Evolutionary conservation across 2,888 invertebrate genomes (phyloP), one percentile per base, ranked within the genome.

Genomic region (Bhutanitis thaidina): DNA sequence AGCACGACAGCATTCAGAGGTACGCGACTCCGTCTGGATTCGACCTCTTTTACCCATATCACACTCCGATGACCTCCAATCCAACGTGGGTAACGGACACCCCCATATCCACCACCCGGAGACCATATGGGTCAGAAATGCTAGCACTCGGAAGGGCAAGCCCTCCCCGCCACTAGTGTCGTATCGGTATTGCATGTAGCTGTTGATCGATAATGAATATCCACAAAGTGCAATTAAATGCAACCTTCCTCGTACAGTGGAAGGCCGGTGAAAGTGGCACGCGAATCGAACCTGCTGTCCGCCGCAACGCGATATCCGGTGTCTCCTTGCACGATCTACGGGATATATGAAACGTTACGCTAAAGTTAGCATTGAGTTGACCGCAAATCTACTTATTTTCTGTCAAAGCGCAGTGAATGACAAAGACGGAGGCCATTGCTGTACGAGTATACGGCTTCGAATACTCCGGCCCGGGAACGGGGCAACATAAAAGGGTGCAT

Each of bases 261-360:
- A 9, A 7, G 43, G 39, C 37, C 36, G 57, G 71, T 65, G 73
- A 74, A 74, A 74, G 74, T 66, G 46, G 65, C 60, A 61, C 59
- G 56, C 55, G 56, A 49, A 53, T 53, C 55, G 58, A 63, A 64
- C 62, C 62, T 57, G 59, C 60, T 61, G 63, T 59, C 61, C 56
- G 49, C 34, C 41, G 62, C 40, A 64, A 69, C 58, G 43, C 55
- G 67, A 71, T 64, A 70, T 59, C 61, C 55, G 58, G 60, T 58
- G 54, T 63, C 56, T 51, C 38, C 53, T 60, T 61, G 64, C 62
- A 53, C 48, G 60, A 62, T 59, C 58, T 52, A 29, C 53, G 53
- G 53, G 60, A 61, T 54, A 65, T 58, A 39, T 45, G 57, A 64
- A 52, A 61, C 64, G 63, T 65, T 62, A 56, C 61, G 62, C 59